Evolutionary conservation across 2,113 vertebrate genomes (phyloP), one percentile per base, ranked within the genome.

Genomic region (Oncorhynchus kisutch): DNA sequence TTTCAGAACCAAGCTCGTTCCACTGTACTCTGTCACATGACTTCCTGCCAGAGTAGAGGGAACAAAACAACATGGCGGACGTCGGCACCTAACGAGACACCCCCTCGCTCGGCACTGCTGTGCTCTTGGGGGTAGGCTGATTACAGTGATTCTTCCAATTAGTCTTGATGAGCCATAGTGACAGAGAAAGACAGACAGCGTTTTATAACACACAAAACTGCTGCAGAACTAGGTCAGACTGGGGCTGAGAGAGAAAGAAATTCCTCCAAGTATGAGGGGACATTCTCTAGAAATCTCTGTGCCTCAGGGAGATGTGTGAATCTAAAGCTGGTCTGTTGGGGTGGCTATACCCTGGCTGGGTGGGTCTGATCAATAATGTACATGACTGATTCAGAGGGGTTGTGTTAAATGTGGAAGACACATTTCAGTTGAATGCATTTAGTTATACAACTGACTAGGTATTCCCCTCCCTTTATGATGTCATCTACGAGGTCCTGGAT

Each of bases 121-220:
- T 87, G 87, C 85, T 91, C 91, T 88, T 83, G 85, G 87, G 89
- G 78, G 27, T 73, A 84, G 83, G 80, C 90, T 91, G 91, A 92
- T 92, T 91, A 92, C 90, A 86, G 89, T 84, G 89, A 91, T 89
- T 89, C 89, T 88, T 89, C 91, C 91, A 91, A 91, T 92, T 89
- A 86, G 88, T 88, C 90, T 88, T 89, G 90, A 92, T 92, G 90
- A 92, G 92, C 86, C 80, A 82, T 82, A 45, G 39, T 71, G 69
- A 31, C 39, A 81, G 3, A 49, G 68, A 0, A 45, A 22, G 34
- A 67, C 14, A 67, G 31, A 48, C n/a, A 5, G 34, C 67, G 7
- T 75, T 67, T 16, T 75, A 67, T 45, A 34, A 31, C 68, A 31
- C 29, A 68, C 29, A 57, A 67, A 67, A 75, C 48, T 49, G 66